Evolutionary conservation across 2,888 invertebrate species (phyloP), one percentile per base, ranked within the genome.

Genomic region (Andrena marginata): DNA sequence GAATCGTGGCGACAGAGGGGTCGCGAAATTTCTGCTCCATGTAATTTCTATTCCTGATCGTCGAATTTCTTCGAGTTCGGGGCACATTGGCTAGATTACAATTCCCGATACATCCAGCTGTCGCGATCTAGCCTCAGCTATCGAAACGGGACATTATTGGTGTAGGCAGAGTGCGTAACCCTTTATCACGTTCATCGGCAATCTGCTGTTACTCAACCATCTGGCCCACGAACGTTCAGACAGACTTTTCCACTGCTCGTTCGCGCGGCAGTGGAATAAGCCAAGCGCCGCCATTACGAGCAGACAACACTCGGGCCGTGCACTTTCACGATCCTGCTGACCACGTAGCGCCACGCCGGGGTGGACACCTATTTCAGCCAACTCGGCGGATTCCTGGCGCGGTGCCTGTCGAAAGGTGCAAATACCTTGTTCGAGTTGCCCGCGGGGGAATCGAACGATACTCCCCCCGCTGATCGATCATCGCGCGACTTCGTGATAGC

Each of bases 301-400:
- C 35, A 67, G 77, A 64, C 79, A 84, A 65, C 82, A 67, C 83
- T 72, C 77, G 80, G 42, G 51, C 77, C 63, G 51, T 81, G 85
- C 83, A 82, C 82, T 89, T 89, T 87, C 82, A 82, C 87, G 84
- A 82, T 85, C 78, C 80, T 29, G 72, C 64, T 59, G 72, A 29
- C 29, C 75, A 48, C 54, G 80, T 75, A 77, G 81, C 85, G 73
- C 71, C 59, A 31, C 51, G 77, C 72, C 23, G 60, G 73, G 70
- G 65, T 65, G 76, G 62, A 65, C 59, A 77, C 70, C 48, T 42
- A 56, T 80, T 86, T 79, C 83, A 80, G 86, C 82, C 63, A 80
- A 62, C 89, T 60, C 86, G 80, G 89, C 90, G 69, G 70, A 89
- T 89, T 90, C 89, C 87, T 90, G 86, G 85, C 90, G 59, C 56